These are phyloP conservation scores for Agapornis canus DNA, from an alignment of 2,797 vertebrate genomes.

Conservation along the genomic window DNA sequence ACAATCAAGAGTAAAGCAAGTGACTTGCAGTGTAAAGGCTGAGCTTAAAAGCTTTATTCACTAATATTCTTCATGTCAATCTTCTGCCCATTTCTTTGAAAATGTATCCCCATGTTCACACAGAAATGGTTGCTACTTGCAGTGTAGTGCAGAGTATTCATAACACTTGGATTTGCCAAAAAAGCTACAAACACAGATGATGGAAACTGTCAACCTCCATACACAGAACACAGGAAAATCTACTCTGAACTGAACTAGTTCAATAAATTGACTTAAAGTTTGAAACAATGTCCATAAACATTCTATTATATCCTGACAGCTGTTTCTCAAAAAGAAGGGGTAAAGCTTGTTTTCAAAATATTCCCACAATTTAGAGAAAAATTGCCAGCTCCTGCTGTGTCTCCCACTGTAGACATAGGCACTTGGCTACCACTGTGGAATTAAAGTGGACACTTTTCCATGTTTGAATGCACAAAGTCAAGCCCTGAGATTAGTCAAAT, in stretches of 20 bases:
- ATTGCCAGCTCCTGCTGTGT: background rate
- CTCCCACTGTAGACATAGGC: background rate
- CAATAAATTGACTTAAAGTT: background rate
- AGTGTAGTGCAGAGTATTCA: background rate
- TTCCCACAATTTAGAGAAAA: background rate
- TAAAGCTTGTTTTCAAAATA: background rate
- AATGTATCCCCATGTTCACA: background rate
- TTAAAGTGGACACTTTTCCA: background rate
- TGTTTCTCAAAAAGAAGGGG: background rate
- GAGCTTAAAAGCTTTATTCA: background rate
- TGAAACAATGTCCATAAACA: background rate
- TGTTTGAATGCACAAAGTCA: background rate
- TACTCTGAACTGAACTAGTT: background rate
- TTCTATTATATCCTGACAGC: background rate
- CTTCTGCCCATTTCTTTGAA: background rate
- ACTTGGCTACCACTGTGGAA: background rate
- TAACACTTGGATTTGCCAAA: background rate
- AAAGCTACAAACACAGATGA: background rate
- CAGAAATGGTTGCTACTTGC: background rate
- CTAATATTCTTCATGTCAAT: background rate
- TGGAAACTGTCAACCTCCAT: background rate
- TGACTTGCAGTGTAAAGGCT: background rate
- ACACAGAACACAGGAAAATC: background rate
- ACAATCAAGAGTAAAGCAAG: background rate
- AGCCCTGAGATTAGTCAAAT: background rate